phyloP scores from a whole-genome alignment of 92 coral and sea anemone genomes.

The Nematostella vectensis region DNA sequence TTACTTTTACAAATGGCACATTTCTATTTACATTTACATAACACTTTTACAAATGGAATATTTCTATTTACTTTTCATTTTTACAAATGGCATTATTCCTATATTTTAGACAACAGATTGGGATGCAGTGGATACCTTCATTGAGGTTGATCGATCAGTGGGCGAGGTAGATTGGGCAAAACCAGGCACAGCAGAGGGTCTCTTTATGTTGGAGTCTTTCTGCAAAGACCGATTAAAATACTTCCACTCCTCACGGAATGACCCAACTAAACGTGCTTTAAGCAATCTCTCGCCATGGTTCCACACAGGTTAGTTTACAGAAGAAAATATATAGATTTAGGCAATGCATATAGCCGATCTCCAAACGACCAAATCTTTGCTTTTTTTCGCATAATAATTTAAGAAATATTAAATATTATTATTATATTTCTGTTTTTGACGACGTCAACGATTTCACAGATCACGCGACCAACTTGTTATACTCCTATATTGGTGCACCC shows the following conservation, averaged over 20 bases:
- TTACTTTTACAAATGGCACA: too few relatives aligned
- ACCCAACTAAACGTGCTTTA: constrained; percentile 60
- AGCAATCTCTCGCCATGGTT: constrained; percentile 77
- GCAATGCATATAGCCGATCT: neutral
- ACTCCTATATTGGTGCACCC: too few relatives aligned
- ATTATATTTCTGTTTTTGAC: too few relatives aligned
- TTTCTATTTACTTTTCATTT: too few relatives aligned
- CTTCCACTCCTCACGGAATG: constrained; percentile 53
- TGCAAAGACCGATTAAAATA: constrained; percentile 29
- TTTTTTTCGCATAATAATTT: too few relatives aligned
- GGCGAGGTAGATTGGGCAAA: constrained; percentile 59
- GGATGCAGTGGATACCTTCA: constrained; percentile 51
- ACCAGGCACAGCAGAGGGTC: constrained; percentile 56
- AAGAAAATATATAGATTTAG: neutral
- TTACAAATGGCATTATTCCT: neutral
- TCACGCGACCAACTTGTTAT: too few relatives aligned
- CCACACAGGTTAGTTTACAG: constrained; percentile 38
- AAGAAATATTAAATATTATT: too few relatives aligned
- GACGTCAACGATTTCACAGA: too few relatives aligned
- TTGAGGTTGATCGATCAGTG: constrained; percentile 47
- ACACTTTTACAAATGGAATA: too few relatives aligned
- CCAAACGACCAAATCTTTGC: too few relatives aligned
- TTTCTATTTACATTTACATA: too few relatives aligned
- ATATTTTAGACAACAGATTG: constrained; percentile 35
- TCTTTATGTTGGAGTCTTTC: constrained; percentile 42